These are phyloP conservation scores for Sorex fumeus DNA, from an alignment of 2,113 vertebrate species.

Conservation along the genomic window DNA sequence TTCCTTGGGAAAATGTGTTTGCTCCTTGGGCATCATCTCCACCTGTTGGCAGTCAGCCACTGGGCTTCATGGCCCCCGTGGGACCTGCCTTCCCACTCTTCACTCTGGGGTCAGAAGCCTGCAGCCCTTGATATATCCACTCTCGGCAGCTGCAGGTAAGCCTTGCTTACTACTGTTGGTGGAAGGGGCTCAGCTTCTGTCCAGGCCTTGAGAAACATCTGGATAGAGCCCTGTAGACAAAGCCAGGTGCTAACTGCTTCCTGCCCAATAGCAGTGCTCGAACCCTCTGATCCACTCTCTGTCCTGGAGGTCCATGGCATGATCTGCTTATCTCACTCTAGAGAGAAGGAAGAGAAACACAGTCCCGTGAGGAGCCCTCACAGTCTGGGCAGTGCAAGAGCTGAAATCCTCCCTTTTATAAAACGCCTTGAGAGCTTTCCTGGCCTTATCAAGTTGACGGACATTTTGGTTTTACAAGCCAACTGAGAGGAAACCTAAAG, in stretches of 20 bases:
- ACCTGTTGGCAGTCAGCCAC: background rate
- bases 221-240: background rate
- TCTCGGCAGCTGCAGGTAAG: background rate
- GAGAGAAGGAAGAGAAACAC: background rate
- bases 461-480: background rate
- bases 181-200: background rate
- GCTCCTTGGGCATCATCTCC: background rate
- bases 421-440: background rate
- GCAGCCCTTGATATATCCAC: background rate
- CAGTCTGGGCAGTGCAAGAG: background rate
- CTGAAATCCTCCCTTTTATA: background rate
- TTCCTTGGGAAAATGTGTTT: background rate
- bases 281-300: background rate
- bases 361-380: background rate
- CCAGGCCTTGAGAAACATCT: background rate
- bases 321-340: background rate
- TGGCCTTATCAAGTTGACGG: background rate
- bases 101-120: background rate
- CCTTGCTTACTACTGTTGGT: background rate
- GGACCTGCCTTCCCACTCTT: background rate
- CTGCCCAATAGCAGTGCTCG: background rate
- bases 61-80: background rate
- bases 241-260: constrained; percentile 44
- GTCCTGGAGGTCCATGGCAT: background rate
- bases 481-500: background rate